Evolutionary conservation across 1,140 invertebrate species (phyloP).

Genomic region (Drosophila pachea): DNA sequence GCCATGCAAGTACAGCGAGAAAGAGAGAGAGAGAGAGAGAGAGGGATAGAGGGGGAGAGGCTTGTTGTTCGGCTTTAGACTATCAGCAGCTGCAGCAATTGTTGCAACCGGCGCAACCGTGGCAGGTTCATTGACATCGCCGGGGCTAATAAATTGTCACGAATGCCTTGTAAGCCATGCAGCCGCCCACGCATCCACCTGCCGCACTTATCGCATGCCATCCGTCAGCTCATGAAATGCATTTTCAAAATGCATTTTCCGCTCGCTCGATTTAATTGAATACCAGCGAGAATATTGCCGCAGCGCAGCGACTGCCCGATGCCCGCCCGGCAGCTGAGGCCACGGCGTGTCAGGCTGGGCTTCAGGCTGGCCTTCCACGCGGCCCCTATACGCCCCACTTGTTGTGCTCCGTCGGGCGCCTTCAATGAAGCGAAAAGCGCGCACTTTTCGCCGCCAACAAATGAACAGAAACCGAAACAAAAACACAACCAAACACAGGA

Average conservation of each 20-base stretch:
- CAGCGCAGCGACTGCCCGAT: too few species aligned
- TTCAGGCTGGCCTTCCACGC: too few species aligned
- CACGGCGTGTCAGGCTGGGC: too few species aligned
- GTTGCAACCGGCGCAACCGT: slow-evolving; percentile 20
- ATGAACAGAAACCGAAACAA: not conserved
- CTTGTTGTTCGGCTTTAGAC: slow-evolving; percentile 30
- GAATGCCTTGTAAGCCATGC: slow-evolving; percentile 10
- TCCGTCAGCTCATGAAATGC: slow-evolving; percentile 42
- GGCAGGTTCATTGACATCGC: slow-evolving; percentile 45
- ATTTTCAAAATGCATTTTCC: slow-evolving; percentile 48
- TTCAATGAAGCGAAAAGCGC: slow-evolving; percentile 41
- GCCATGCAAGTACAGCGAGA: slow-evolving; percentile 7
- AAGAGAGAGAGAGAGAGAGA: not conserved
- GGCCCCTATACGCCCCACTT: too few species aligned
- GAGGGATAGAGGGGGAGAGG: slow-evolving; percentile 17
- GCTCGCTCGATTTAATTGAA: slow-evolving; percentile 8
- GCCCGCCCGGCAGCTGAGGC: too few species aligned
- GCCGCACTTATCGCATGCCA: slow-evolving; percentile 40
- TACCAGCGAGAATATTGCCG: too few species aligned
- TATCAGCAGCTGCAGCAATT: not conserved
- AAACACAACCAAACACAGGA: too few species aligned
- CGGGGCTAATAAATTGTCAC: slow-evolving; percentile 64
- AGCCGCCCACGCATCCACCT: not conserved
- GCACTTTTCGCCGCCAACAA: slow-evolving; percentile 27
- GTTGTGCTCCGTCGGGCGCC: too few species aligned